Evolutionary conservation across 2,113 vertebrate species (phyloP), one percentile per base, ranked within the genome.

Genomic region (Antennarius striatus): DNA sequence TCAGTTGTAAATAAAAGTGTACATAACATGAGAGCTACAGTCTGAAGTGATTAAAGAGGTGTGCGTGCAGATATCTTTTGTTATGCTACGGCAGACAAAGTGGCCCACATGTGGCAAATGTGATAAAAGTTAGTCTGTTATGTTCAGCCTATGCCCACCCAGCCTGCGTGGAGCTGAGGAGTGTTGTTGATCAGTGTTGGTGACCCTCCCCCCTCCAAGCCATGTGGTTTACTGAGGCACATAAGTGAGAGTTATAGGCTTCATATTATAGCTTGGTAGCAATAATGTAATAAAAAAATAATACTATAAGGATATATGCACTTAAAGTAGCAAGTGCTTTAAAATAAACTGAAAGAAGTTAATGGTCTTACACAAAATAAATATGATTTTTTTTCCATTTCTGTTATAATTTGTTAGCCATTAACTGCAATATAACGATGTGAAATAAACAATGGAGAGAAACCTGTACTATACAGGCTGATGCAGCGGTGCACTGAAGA

Each of bases 1-100:
- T 95, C 95, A 95, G 94, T 94, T 96, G 94, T 96, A 94, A 97
- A 96, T 97, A 96, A 97, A 97, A 92, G 91, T 93, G 85, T 93
- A 92, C 91, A 92, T 91, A 93, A 78, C 64, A 82, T 78, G 61
- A 49, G 61, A 80, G 56, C 64, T 32, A 61, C 58, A 58, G 58
- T 68, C 65, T 71, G 62, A 77, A 84, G 60, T 86, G 59, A 89
- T 84, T 45, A 75, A 83, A 83, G 52, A 62, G 50, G 51, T 63
- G 22, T 6, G 63, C 62, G 87, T 83, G 47, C 32, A 36, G 32
- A 36, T 5, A 36, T 36, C 32, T 36, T 36, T 56, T 49, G 50
- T 59, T 17, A 39, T 62, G 14, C 56, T 50, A 5, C 28, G 49
- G 61, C 43, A 67, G 69, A 70, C 43, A 10, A 50, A 51, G 32